Conservation (phyloP, 2,888 invertebrate genomes). For the Mycogona germanica region DNA sequence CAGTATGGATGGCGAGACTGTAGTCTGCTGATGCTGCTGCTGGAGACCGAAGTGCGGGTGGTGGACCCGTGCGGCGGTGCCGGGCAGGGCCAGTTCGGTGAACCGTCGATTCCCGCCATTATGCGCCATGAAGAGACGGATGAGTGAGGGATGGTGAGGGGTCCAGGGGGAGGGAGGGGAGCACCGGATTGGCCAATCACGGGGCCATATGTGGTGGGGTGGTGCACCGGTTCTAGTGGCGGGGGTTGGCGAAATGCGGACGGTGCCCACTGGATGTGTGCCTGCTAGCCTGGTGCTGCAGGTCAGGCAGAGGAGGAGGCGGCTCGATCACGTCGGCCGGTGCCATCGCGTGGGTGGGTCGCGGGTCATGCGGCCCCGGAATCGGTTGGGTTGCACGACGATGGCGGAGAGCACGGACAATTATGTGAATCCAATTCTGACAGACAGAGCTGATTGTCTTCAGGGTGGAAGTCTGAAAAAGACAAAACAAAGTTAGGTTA, state of each 20-base stretch:
- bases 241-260: neutral
- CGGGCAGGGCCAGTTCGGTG: slow-evolving; percentile 31
- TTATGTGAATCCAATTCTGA: too few species aligned
- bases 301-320: neutral
- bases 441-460: too few species aligned
- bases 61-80: slow-evolving; percentile 24
- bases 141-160: slow-evolving; percentile 12
- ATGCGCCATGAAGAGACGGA: slow-evolving; percentile 23
- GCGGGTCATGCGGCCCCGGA: too few species aligned
- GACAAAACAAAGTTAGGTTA: too few species aligned
- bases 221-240: too few species aligned
- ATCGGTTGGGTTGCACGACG: too few species aligned
- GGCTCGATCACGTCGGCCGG: neutral
- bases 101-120: slow-evolving; percentile 24
- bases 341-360: neutral
- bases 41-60: slow-evolving; percentile 1
- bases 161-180: slow-evolving; percentile 24
- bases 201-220: neutral
- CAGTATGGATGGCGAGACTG: too few species aligned
- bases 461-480: neutral
- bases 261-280: neutral
- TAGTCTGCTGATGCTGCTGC: too few species aligned
- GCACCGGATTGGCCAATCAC: slow-evolving; percentile 23
- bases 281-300: neutral
- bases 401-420: too few species aligned